A percentile compares a stretch with the other conserved stretches of the same genome.
Conservation (phyloP, 1,140 invertebrate genomes). For the Ectropis grisescens region DNA sequence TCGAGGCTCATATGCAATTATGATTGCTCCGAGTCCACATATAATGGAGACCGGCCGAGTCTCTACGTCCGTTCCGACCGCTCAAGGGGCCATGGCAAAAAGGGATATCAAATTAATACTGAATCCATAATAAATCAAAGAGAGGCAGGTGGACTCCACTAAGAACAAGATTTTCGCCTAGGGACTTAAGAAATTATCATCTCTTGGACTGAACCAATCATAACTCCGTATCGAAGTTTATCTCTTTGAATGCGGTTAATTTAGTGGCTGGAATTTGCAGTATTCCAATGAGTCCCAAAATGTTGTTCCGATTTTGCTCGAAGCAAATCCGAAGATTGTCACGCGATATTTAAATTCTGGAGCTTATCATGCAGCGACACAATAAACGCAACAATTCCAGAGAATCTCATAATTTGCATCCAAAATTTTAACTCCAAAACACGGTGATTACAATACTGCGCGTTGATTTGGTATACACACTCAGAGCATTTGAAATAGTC, state of each 20-base stretch:
- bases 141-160: conserved; percentile 57
- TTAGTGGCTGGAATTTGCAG: conserved; percentile 13
- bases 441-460: conserved; percentile 15
- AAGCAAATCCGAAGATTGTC: conserved; percentile 9
- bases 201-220: conserved; percentile 10
- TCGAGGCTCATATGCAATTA: conserved; percentile 57
- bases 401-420: neutral
- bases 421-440: neutral
- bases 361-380: conserved; percentile 2
- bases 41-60: conserved; percentile 54
- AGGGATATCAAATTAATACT: conserved; percentile 70
- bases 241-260: conserved; percentile 3
- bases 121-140: conserved; percentile 69
- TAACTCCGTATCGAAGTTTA: conserved; percentile 4
- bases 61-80: conserved; percentile 50
- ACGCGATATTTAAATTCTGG: conserved; percentile 20
- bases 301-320: conserved; percentile 5
- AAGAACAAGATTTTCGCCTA: conserved; percentile 51
- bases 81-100: conserved; percentile 60
- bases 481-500: conserved; percentile 40
- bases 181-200: conserved; percentile 62
- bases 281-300: conserved; percentile 6
- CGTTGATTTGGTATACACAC: conserved; percentile 19
- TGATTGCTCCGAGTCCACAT: conserved; percentile 51
- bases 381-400: conserved; percentile 4